Base-by-base conservation (phyloP, 2,113 vertebrate species). In the Chaetura pelagica region DNA sequence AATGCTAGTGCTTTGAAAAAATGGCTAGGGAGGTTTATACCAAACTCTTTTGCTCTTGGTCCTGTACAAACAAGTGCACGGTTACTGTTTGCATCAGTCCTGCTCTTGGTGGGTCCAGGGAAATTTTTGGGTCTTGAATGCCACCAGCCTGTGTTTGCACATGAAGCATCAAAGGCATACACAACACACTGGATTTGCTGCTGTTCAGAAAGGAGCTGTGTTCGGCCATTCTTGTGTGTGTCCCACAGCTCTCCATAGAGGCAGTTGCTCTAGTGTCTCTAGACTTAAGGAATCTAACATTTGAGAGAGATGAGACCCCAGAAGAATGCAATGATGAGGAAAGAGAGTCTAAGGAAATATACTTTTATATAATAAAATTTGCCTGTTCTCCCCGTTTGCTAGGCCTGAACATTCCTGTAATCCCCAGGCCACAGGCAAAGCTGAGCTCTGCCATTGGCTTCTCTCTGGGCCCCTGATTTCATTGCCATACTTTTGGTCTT, bases 91-190 rank as follows among this genome's bases (percentile, higher is more conserved):
- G 21, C 42, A 69, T 27, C 1, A 1, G 16, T 51, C 12, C 77
- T 86, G 32, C 29, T 81, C 11, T 55, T 63, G n/a, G 55, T 66
- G 23, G 26, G 17, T 62, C 7, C 3, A 18, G 1, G 7, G 42
- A 87, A 77, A 24, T 59, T 26, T 40, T 20, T 5, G 29, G 8
- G 20, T 40, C 84, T 87, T 69, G 26, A 66, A 71, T 55, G 42
- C 19, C 52, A 89, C 5, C 9, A 54, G 30, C 1, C 6, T 0
- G 0, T 55, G 35, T 49, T 69, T 59, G 29, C 4, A 29, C 17
- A 49, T 8, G 29, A 86, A 71, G 22, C 13, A 78, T 48, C 22
- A 71, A 75, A 89, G 52, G 15, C 15, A 10, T 89, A 29, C 29
- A 38, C 27, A 81, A 32, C 4, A 32, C 5, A 1, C 46, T 51